Conservation (phyloP, 2,888 invertebrate species). For the Tipula confusa region DNA sequence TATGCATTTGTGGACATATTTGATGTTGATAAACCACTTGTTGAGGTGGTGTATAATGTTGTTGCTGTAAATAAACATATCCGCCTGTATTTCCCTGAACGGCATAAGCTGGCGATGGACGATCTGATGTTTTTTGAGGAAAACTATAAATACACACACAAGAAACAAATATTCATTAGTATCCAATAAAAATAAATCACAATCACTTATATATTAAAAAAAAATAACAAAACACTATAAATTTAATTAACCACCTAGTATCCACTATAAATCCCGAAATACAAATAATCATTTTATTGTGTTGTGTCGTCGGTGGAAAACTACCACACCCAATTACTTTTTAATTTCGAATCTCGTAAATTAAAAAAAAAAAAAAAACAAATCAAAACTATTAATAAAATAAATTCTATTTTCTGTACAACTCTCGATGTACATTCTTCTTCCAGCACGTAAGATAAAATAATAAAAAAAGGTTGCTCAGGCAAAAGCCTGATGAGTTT, state of each 20-base stretch:
- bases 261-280: constrained; percentile 57
- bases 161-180: neutral
- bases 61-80: constrained; percentile 49
- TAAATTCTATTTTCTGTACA: neutral
- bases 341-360: constrained; percentile 32
- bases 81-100: constrained; percentile 39
- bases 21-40: constrained; percentile 39
- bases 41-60: constrained; percentile 40
- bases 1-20: constrained; percentile 43
- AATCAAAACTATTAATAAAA: constrained; percentile 15
- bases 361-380: neutral
- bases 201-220: neutral
- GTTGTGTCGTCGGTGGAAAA: neutral
- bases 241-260: constrained; percentile 49
- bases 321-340: neutral
- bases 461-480: neutral
- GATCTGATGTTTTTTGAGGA: constrained; percentile 50
- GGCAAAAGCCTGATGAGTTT: constrained; percentile 3
- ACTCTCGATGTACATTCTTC: neutral
- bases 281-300: constrained; percentile 54
- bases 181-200: constrained; percentile 8
- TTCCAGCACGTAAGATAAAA: neutral
- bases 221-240: neutral
- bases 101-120: constrained; percentile 42
- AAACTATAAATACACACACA: constrained; percentile 42